These are phyloP conservation scores for Ommatoiulus sabulosus DNA, from an alignment of 2,888 invertebrate species.

Conservation along the genomic window DNA sequence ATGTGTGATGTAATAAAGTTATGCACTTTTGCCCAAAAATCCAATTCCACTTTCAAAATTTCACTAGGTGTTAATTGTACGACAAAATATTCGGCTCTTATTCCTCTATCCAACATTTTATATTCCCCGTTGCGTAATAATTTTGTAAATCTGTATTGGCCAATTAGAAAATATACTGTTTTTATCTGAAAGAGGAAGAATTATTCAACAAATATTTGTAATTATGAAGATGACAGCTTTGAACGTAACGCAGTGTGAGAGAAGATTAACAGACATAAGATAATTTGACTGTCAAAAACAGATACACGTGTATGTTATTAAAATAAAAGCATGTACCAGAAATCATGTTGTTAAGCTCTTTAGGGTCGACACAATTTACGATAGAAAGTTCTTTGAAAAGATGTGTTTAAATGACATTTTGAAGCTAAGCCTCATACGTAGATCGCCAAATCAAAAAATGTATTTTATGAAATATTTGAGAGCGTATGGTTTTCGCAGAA, in stretches of 20 bases:
- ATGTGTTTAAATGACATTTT: neutral
- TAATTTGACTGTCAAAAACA: neutral
- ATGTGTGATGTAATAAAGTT: neutral
- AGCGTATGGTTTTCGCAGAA: too few relatives aligned
- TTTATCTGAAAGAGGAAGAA: too few relatives aligned
- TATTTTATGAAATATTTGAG: too few relatives aligned
- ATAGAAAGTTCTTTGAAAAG: too few relatives aligned
- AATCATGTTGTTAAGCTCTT: neutral
- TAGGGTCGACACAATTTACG: too few relatives aligned
- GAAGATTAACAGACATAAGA: neutral
- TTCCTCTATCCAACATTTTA: neutral
- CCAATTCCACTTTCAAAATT: neutral
- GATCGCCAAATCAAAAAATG: too few relatives aligned
- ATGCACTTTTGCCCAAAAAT: neutral
- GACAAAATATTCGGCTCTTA: neutral
- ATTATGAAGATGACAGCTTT: neutral
- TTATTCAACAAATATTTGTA: too few relatives aligned
- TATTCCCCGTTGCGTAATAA: neutral
- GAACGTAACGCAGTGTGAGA: neutral
- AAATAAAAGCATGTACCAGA: neutral
- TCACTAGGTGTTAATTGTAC: too few relatives aligned
- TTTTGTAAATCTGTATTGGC: neutral
- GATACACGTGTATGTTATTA: neutral
- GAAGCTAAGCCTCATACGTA: neutral
- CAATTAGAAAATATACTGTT: neutral